Percentiles rank a stretch among this genome's conserved stretches.
Evolutionary conservation across 2,113 vertebrate species (phyloP).

Genomic region (Ptyas mucosa): DNA sequence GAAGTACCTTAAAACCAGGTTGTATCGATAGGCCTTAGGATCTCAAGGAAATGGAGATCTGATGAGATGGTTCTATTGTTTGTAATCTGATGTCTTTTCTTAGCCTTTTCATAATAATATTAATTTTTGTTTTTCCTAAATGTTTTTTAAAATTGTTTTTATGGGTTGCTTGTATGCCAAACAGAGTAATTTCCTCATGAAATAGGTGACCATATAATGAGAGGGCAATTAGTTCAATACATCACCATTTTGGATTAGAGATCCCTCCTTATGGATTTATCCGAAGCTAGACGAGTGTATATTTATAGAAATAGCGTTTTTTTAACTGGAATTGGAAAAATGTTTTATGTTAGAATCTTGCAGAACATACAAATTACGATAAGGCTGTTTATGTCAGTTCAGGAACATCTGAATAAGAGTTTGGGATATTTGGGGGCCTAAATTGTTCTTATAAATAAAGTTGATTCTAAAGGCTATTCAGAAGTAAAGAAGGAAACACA

Average conservation of each 20-base stretch:
- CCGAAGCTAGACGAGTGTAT: neutral
- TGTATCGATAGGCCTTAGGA: neutral
- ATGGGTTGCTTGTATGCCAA: neutral
- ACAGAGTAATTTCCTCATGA: neutral
- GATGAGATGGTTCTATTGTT: neutral
- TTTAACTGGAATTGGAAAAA: conserved; percentile 29
- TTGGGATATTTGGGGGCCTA: neutral
- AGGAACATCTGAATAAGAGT: conserved; percentile 35
- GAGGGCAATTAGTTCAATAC: neutral
- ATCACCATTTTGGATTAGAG: neutral
- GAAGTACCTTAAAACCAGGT: neutral
- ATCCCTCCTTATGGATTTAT: neutral
- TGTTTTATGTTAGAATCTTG: conserved; percentile 28
- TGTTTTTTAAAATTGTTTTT: neutral
- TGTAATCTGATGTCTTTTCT: neutral
- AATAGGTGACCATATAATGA: neutral
- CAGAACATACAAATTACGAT: conserved; percentile 33
- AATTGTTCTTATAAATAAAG: neutral
- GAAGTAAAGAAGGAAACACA: neutral
- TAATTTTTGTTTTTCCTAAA: neutral
- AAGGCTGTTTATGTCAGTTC: conserved; percentile 40
- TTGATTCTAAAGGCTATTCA: neutral
- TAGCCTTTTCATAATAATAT: neutral
- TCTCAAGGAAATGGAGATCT: neutral
- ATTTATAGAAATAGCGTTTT: neutral